A percentile compares a stretch with the other conserved stretches of the same genome.
These are phyloP conservation scores for Dusona sp. DNA, from an alignment of 2,888 invertebrate genomes.

Conservation along the genomic window DNA sequence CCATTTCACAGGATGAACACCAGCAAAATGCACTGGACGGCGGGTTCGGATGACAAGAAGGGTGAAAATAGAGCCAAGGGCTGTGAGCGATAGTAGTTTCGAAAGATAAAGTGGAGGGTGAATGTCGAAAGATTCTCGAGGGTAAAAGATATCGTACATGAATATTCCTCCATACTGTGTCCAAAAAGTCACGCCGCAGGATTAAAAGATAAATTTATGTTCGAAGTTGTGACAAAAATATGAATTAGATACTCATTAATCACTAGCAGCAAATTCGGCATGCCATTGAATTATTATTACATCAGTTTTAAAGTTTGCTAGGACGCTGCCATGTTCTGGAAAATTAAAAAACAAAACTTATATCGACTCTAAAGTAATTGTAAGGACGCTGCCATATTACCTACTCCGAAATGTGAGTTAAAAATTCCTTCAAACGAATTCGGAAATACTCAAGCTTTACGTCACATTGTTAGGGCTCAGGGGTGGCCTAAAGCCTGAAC, in stretches of 20 bases:
- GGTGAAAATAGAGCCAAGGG: constrained; percentile 45
- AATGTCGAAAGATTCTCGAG: constrained; percentile 31
- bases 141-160: neutral
- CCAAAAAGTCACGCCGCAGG: neutral
- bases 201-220: neutral
- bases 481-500: neutral
- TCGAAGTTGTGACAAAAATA: no score
- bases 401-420: no score
- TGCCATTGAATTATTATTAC: neutral
- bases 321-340: no score
- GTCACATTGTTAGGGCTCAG: neutral
- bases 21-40: neutral
- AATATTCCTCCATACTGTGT: neutral
- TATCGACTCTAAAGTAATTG: no score
- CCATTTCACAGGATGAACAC: neutral
- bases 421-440: neutral
- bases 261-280: neutral
- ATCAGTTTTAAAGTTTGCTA: neutral
- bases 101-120: constrained; percentile 23
- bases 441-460: neutral
- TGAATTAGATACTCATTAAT: neutral
- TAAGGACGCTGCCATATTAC: no score
- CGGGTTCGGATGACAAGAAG: constrained; percentile 4
- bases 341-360: no score
- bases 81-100: constrained; percentile 23